Evolutionary conservation across 2,797 vertebrate genomes (phyloP).

Genomic region (Erethizon dorsatum): DNA sequence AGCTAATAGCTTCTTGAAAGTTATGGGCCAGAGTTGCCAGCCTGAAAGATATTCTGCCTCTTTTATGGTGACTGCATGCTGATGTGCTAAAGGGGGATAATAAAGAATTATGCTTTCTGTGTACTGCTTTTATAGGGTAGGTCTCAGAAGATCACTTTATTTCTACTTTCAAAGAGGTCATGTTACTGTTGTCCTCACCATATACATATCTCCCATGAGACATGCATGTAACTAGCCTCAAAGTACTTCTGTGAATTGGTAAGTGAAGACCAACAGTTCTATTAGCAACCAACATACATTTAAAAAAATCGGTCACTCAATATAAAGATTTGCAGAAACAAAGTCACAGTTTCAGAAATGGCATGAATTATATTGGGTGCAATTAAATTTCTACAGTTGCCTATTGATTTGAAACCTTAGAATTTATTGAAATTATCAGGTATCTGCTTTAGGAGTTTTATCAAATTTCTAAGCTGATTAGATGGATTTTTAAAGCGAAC

Average conservation of each 20-base stretch:
- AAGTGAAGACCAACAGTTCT: background rate
- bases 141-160: background rate
- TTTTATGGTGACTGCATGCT: background rate
- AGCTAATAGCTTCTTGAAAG: background rate
- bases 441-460: background rate
- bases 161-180: background rate
- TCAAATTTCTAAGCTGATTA: conserved; percentile 26
- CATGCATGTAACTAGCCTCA: background rate
- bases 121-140: background rate
- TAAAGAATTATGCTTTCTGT: background rate
- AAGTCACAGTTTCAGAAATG: conserved; percentile 54
- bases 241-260: background rate
- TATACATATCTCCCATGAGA: background rate
- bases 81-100: background rate
- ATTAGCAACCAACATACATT: background rate
- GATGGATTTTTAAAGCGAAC: conserved; percentile 29
- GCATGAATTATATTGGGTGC: background rate
- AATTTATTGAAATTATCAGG: conserved; percentile 29
- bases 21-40: background rate
- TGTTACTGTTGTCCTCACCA: background rate
- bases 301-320: background rate
- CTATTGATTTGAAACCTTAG: conserved; percentile 29
- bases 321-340: conserved; percentile 44
- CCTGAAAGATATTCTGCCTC: conserved; percentile 7
- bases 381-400: conserved; percentile 31